Evolutionary conservation across 2,797 vertebrate species (phyloP), one percentile per base, ranked within the genome.

Genomic region (Lacerta viridis): DNA sequence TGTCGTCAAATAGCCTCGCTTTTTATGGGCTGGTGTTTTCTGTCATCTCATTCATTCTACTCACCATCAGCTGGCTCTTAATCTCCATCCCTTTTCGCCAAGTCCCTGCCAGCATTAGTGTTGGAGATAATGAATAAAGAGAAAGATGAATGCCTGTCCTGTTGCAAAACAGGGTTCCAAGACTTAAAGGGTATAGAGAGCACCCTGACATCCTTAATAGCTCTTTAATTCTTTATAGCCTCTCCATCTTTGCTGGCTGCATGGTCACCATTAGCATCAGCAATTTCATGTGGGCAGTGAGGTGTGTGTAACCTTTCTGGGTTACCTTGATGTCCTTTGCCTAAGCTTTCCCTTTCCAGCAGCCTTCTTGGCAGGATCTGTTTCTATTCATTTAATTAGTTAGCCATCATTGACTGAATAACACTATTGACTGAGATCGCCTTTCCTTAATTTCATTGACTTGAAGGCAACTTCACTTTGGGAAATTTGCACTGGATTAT

Each of bases 161-260:
- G 43, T 81, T 91, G 20, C 9, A 43, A 46, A 29, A 29, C 15
- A 50, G 1, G 0, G 87, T 92, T 90, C 46, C 7, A 43, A 66
- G 81, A 87, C 39, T 68, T 88, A 74, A 3, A 68, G 43, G 29
- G 4, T 84, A 84, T 82, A 90, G 94, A 92, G 59, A 92, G 29
- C 9, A 79, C 76, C 78, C 41, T 92, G 80, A 33, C 46, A 83
- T 66, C 59, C 59, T 90, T 90, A 86, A 89, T 59, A 36, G 74
- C 85, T 79, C 83, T 83, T 87, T 89, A 83, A 80, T 82, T 84
- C 33, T 90, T 92, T 86, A 82, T 33, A 90, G 43, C 59, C 15
- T 91, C 94, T 93, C 77, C 74, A 25, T 90, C 74, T 80, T 92
- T 61, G 29, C 39, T 85, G 33, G 13, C 77, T 92, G 88, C 66